Base-by-base conservation (phyloP, 2,888 invertebrate genomes). In the Tetrapedia diversipes region DNA sequence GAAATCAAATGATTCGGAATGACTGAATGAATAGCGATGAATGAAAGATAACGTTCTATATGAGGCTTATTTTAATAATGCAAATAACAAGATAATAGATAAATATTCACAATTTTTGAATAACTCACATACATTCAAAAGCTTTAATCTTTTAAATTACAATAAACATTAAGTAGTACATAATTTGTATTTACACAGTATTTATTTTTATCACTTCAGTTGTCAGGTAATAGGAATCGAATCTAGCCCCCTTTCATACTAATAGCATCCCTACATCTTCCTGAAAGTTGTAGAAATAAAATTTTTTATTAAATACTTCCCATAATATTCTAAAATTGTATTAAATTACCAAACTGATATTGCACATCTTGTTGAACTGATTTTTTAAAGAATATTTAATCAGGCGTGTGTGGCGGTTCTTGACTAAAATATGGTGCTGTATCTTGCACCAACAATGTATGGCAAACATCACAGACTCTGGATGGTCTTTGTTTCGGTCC, bases 391-490 rank as follows among this genome's bases (percentile, higher is more conserved):
- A 81, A 86, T 80, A 81, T 78, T 89, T 92, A 92, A 86, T 92
- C 92, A 54, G 92, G 92, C 51, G 92, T 90, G 86, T 92, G 94
- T 57, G 95, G 95, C 83, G 95, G 95, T 89, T 95, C 96, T 83
- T 96, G 96, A 92, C 97, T 97, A 93, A 98, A 98, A 93, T 97
- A 98, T 56, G 98, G 98, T 87, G 97, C 97, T 82, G 96, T 95
- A 92, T 97, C 95, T 88, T 96, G 96, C 92, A 96, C 98, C 91
- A 99, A 95, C 89, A 99, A 94, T 60, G 99, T 99, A 94, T 99
- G 98, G 93, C 99, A 99, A 75, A 99, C 98, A 92, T 97, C 95
- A 94, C 99, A 99, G 82, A 99, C 99, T 91, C 96, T 96, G 70
- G 98, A 97, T 49, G 96, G 95, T 85, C 96, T 94, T 85, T 95